These are phyloP conservation scores for Argyrosomus japonicus DNA, from an alignment of 2,113 vertebrate species.

Conservation along the genomic window DNA sequence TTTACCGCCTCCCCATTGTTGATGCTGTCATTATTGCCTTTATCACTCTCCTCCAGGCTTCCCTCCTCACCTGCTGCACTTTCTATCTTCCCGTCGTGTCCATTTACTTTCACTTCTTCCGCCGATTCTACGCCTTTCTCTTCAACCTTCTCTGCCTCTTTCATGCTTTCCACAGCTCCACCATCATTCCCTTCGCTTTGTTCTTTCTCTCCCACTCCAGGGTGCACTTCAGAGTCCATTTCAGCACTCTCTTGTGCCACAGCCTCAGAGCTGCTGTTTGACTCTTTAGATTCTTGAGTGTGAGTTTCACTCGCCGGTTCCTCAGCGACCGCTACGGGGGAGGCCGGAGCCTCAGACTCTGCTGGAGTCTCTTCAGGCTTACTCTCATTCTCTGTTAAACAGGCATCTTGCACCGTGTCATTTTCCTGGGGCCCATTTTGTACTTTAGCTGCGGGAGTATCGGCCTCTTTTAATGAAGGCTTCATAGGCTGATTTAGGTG, in stretches of 20 bases:
- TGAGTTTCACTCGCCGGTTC: slow-evolving; percentile 26
- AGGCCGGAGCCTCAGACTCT: slow-evolving; percentile 10
- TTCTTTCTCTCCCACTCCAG: slow-evolving; percentile 61
- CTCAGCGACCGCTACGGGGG: not conserved
- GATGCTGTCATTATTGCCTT: slow-evolving; percentile 42
- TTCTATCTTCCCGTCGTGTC: slow-evolving; percentile 44
- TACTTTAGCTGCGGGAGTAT: slow-evolving; percentile 57
- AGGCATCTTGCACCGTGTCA: not conserved
- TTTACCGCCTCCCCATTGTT: slow-evolving; percentile 60
- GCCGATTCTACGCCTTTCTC: slow-evolving; percentile 25
- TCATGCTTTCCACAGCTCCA: slow-evolving; percentile 25
- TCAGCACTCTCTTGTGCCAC: slow-evolving; percentile 36
- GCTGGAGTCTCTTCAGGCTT: slow-evolving; percentile 43
- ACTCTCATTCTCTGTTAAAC: slow-evolving; percentile 34
- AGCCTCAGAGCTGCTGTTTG: slow-evolving; percentile 44
- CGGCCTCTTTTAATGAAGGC: slow-evolving; percentile 59
- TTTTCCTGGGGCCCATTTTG: slow-evolving; percentile 71
- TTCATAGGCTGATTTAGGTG: slow-evolving; percentile 40
- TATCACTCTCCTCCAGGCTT: slow-evolving; percentile 65
- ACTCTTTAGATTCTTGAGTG: slow-evolving; percentile 47
- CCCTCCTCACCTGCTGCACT: slow-evolving; percentile 61
- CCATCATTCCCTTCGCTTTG: slow-evolving; percentile 37
- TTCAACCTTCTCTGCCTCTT: slow-evolving; percentile 42
- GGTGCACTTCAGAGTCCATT: slow-evolving; percentile 58
- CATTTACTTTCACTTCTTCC: slow-evolving; percentile 62